Evolutionary conservation across 2,113 vertebrate genomes (phyloP), one percentile per base, ranked within the genome.

Genomic region (Pithys albifrons): DNA sequence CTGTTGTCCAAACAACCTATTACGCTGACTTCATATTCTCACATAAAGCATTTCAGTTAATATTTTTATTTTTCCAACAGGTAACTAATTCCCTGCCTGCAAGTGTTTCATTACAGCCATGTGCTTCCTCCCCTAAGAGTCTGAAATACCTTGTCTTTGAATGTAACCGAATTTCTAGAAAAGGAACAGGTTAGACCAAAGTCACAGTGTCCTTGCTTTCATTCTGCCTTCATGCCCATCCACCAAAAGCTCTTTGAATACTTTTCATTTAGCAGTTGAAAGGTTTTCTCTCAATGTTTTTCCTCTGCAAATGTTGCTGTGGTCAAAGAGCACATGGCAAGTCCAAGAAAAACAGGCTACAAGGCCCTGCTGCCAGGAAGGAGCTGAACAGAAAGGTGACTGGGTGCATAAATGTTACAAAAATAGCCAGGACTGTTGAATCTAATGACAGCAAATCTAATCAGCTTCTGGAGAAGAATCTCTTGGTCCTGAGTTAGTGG

Each of bases 1-100:
- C 28, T 0, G 0, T 27, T 72, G 37, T 31, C 22, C 0, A 1
- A 66, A 54, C 61, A 71, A 69, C 39, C 24, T 48, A 6, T 54
- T 45, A 57, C 0, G 0, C 84, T 91, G 48, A 78, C 19, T 74
- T 85, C 74, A 27, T 69, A 61, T 52, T 70, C 54, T 31, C 22
- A 54, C 2, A 5, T 31, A 43, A 76, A 54, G 55, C 43, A 62
- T 85, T 87, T 93, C 70, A 73, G 19, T 1, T 46, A 39, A 57
- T 0, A 0, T 14, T 70, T 89, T 65, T 62, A 15, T 82, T 91
- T 96, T 91, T 88, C n/a, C 66, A 73, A 15, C 27, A 79, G 22
- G 23, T 37, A 79, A 24, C 37, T 49, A 78, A 87, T 69, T 10
- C 39, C n/a, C n/a, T 65, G n/a, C 71, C 74, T 91, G 58, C 28